These are phyloP conservation scores for Halictus ligatus DNA, from an alignment of 2,888 invertebrate genomes.

Conservation along the genomic window DNA sequence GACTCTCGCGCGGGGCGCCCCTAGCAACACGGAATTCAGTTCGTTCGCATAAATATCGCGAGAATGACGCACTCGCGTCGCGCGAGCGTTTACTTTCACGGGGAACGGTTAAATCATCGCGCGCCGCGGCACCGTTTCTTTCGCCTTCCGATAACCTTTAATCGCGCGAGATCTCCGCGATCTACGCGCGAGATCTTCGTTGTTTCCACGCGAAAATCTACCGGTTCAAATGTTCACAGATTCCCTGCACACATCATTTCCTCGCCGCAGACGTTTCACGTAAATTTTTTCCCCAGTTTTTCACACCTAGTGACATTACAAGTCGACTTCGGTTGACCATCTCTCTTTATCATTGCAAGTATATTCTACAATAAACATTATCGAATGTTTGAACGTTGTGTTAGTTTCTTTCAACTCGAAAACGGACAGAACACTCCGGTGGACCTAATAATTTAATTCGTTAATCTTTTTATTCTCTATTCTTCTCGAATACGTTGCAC, in stretches of 20 bases:
- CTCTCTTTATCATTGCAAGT: no score
- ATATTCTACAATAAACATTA: no score
- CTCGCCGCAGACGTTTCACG: neutral
- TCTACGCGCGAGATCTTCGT: neutral
- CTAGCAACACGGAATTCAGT: slow-evolving; percentile 2
- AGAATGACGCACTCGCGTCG: slow-evolving; percentile 27
- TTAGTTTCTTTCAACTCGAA: no score
- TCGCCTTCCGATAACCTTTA: neutral
- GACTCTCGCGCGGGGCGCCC: neutral
- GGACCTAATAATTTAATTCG: no score
- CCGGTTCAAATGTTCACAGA: no score
- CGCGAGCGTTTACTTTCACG: slow-evolving; percentile 27
- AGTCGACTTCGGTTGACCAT: no score
- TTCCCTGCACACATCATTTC: neutral
- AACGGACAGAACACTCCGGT: no score
- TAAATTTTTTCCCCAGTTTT: neutral
- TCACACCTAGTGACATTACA: no score
- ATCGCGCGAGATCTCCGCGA: neutral
- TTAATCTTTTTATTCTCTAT: no score
- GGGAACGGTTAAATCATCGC: slow-evolving; percentile 15
- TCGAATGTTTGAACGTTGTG: no score
- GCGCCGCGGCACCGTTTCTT: neutral
- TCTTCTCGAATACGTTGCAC: no score
- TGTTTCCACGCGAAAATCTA: neutral
- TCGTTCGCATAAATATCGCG: slow-evolving; percentile 19